Percentiles rank a stretch among this genome's conserved stretches.
Conservation (phyloP, 2,113 vertebrate genomes). For the Apodemus speciosus region DNA sequence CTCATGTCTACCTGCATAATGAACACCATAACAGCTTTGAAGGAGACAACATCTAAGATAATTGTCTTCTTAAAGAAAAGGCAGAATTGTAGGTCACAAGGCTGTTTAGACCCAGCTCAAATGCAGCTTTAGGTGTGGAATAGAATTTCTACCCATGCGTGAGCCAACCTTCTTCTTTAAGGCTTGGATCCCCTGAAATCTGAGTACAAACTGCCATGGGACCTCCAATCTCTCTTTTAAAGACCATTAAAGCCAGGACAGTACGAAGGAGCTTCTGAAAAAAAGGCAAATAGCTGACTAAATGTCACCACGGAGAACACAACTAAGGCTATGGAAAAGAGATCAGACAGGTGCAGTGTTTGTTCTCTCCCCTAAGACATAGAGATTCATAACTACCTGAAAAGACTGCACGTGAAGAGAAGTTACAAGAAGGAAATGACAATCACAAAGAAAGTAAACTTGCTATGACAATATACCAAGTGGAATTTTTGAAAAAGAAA, state of each 20-base stretch:
- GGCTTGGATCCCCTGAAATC: neutral
- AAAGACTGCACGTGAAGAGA: neutral
- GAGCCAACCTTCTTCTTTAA: neutral
- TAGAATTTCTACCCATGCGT: neutral
- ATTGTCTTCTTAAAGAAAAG: neutral
- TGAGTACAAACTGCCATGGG: neutral
- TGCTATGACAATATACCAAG: neutral
- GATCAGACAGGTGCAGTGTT: neutral
- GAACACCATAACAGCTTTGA: neutral
- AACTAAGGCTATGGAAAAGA: neutral
- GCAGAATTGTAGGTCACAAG: neutral
- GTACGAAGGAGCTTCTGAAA: neutral
- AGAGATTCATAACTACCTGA: neutral
- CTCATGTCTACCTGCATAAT: neutral
- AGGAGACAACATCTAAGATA: neutral
- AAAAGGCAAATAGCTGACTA: neutral
- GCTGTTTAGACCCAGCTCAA: neutral
- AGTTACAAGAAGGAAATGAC: neutral
- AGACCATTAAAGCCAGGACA: too few relatives aligned
- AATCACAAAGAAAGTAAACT: neutral
- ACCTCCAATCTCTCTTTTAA: neutral
- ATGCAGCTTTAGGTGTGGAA: neutral
- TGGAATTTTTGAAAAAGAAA: neutral
- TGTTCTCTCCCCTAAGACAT: neutral
- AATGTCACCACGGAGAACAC: neutral